phyloP scores from a whole-genome alignment of 2,888 invertebrate genomes.

The Myopa testacea region DNA sequence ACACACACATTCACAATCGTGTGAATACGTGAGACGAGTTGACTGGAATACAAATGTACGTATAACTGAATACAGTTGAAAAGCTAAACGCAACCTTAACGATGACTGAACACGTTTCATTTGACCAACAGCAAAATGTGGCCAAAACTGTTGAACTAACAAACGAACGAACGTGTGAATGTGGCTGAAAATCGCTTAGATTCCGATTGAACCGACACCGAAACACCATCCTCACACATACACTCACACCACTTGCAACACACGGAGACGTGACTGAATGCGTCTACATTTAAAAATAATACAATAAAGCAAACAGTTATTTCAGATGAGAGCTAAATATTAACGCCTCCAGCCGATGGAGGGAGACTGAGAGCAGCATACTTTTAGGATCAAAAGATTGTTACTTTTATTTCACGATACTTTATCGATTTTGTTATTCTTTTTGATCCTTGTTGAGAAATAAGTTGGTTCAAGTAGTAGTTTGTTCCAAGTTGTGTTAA shows the following conservation, averaged over 20 bases:
- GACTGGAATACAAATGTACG: neutral
- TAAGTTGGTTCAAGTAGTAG: too few relatives aligned
- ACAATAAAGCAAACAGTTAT: neutral
- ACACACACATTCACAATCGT: neutral
- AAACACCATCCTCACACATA: neutral
- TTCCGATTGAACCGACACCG: constrained; percentile 10
- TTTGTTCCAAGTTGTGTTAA: too few relatives aligned
- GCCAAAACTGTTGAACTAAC: neutral
- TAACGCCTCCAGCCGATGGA: too few relatives aligned
- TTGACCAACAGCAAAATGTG: constrained; percentile 26
- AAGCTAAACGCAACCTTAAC: neutral
- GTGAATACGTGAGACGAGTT: neutral
- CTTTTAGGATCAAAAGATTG: neutral
- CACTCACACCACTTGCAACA: constrained; percentile 5
- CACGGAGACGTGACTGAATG: neutral
- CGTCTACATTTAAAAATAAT: constrained; percentile 7
- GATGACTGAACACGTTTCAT: constrained; percentile 21
- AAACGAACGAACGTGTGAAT: neutral
- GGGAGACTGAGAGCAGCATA: neutral
- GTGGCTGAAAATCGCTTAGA: neutral
- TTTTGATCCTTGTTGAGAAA: too few relatives aligned
- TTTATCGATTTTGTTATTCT: too few relatives aligned
- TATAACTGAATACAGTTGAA: neutral
- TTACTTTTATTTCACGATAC: too few relatives aligned
- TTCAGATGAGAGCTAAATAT: too few relatives aligned